Conservation (phyloP, 2,797 vertebrate species). For the Synanceia verrucosa region DNA sequence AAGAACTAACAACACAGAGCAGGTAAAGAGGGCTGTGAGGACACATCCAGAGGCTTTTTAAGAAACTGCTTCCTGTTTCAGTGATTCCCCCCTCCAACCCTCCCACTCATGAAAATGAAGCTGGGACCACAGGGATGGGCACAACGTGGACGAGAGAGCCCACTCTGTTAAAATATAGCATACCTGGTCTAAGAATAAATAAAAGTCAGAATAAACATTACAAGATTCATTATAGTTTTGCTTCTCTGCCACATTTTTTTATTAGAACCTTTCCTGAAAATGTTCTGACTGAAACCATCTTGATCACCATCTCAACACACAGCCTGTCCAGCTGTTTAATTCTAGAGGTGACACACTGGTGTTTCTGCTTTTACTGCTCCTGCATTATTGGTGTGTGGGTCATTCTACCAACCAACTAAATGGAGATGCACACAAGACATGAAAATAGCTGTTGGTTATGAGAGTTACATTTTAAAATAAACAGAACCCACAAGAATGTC, state of each 20-base stretch:
- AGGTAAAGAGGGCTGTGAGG: conserved; percentile 7
- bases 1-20: neutral
- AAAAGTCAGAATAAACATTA: neutral
- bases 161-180: neutral
- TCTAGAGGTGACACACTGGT: no score
- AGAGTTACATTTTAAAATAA: neutral
- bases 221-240: no score
- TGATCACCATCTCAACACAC: no score
- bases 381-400: no score
- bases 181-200: neutral
- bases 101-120: conserved; percentile 37
- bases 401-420: conserved; percentile 7
- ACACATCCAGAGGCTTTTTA: conserved; percentile 38
- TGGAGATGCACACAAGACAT: neutral
- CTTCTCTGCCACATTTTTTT: no score
- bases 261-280: no score
- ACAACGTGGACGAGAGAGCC: neutral
- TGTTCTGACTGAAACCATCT: no score
- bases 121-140: conserved; percentile 8
- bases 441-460: neutral
- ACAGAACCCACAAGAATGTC: conserved; percentile 4
- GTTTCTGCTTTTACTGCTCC: no score
- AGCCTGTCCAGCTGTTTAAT: no score
- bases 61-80: conserved; percentile 52
- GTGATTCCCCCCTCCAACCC: conserved; percentile 25